Base-by-base conservation (phyloP, 2,888 invertebrate genomes). In the Drosophila recens region DNA sequence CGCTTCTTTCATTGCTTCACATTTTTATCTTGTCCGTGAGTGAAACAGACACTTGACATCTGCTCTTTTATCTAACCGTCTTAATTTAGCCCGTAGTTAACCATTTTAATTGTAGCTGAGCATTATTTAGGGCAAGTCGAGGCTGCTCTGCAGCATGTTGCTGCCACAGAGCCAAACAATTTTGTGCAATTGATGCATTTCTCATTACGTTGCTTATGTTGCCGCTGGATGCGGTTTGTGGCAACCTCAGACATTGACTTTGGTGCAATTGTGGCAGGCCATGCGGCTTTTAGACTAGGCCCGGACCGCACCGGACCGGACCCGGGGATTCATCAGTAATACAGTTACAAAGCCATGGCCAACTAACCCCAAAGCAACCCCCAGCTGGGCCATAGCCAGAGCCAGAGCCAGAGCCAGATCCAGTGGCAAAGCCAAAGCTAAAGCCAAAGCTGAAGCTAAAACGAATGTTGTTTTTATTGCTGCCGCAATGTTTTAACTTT, bases 401-500 rank as follows among this genome's bases (percentile, higher is more conserved):
- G 15, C 17, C 42, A 42, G 13, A 51, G 23, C 23, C 23, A 23
- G 23, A 23, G 15, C 17, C 42, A 42, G 13, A 51, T 13, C 17
- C 10, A 42, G 17, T 13, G 15, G 13, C 42, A 42, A n/a, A 49
- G 27, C 48, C 48, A 58, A n/a, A 15, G 27, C 13, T 9, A 33
- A 11, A 20, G 27, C 42, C 15, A n/a, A 4, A 34, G 58, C 57
- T 23, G 17, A 42, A 49, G 20, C 34, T 27, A 48, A 56, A 66
- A 58, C 75, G 54, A 85, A 79, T 83, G 87, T 76, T 87, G 88
- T 85, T 86, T 86, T 86, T 89, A 86, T 89, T 87, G 87, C 89
- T 71, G 79, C 89, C 89, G 87, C 85, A 86, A 86, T 86, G 85
- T 86, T 86, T 87, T 75, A 89, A 89, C 89, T 83, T 83, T 79